These are phyloP conservation scores for Caenorhabditis becei DNA, from an alignment of 2,888 invertebrate genomes.

Conservation along the genomic window DNA sequence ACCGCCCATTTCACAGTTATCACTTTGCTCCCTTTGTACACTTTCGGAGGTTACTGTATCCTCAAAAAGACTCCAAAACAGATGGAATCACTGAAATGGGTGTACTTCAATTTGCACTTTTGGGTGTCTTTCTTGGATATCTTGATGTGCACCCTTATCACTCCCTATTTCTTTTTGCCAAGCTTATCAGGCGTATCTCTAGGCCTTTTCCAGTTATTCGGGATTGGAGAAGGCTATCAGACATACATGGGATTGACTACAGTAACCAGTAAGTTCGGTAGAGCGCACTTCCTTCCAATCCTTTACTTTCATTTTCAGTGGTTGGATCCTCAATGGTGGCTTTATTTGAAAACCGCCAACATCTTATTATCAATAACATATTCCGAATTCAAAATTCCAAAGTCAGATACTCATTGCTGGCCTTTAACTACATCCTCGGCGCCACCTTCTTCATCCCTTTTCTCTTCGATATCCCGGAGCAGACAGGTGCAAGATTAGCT, in stretches of 20 bases:
- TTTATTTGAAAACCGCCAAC: neutral
- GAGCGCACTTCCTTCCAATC: too few species aligned
- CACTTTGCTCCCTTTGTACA: neutral
- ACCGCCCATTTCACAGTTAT: constrained; percentile 9
- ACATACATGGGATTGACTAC: constrained; percentile 4
- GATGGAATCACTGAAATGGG: constrained; percentile 12
- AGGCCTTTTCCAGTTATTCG: neutral
- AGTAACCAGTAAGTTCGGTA: neutral
- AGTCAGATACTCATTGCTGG: neutral
- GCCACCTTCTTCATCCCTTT: neutral
- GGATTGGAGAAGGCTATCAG: neutral
- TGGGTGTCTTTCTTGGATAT: constrained; percentile 7
- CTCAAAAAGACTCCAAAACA: neutral
- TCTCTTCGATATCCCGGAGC: neutral
- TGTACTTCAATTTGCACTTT: constrained; percentile 5
- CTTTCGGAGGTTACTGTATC: constrained; percentile 2
- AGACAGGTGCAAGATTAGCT: neutral
- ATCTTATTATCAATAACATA: constrained; percentile 1
- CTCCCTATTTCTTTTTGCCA: neutral
- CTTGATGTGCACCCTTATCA: constrained; percentile 5
- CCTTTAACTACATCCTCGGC: neutral
- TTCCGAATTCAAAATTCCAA: neutral
- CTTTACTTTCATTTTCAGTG: neutral
- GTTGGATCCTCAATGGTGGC: constrained; percentile 4
- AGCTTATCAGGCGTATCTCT: neutral